Evolutionary conservation across 2,888 invertebrate species (phyloP).

Genomic region (Achlya flavicornis): DNA sequence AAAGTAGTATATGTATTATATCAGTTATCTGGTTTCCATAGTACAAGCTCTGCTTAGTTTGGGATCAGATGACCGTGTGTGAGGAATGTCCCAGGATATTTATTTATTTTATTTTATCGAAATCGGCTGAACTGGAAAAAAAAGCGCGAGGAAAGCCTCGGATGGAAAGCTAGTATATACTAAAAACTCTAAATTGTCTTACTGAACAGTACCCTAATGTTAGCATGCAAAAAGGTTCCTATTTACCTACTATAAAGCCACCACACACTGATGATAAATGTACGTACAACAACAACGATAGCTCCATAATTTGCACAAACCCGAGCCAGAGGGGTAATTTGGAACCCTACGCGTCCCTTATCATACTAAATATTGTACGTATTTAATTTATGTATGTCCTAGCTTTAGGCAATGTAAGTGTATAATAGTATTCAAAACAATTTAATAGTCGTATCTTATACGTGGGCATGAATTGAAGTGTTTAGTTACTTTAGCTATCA

Average conservation of each 20-base stretch:
- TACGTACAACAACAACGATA: constrained; percentile 2
- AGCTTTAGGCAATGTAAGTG: constrained; percentile 2
- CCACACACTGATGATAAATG: background rate
- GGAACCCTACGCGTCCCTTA: constrained; percentile 4
- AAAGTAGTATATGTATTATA: too few species aligned
- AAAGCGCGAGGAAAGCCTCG: too few species aligned
- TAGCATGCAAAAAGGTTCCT: background rate
- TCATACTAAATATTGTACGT: constrained; percentile 4
- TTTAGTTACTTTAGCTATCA: background rate
- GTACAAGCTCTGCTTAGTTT: too few species aligned
- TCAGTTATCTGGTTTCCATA: too few species aligned
- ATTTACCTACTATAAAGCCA: background rate
- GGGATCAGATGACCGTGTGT: too few species aligned
- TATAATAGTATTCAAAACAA: constrained; percentile 2
- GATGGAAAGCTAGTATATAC: too few species aligned
- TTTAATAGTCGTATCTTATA: background rate
- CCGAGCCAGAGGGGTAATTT: constrained; percentile 1
- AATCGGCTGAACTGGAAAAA: too few species aligned
- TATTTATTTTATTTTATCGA: too few species aligned
- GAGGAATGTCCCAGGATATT: too few species aligned
- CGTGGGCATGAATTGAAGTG: background rate
- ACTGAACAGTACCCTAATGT: background rate
- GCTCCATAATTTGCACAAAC: background rate
- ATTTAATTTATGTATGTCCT: background rate
- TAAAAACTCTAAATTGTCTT: background rate